These are phyloP conservation scores for Porites divaricata DNA, from an alignment of 92 coral and sea anemone genomes.

Conservation along the genomic window DNA sequence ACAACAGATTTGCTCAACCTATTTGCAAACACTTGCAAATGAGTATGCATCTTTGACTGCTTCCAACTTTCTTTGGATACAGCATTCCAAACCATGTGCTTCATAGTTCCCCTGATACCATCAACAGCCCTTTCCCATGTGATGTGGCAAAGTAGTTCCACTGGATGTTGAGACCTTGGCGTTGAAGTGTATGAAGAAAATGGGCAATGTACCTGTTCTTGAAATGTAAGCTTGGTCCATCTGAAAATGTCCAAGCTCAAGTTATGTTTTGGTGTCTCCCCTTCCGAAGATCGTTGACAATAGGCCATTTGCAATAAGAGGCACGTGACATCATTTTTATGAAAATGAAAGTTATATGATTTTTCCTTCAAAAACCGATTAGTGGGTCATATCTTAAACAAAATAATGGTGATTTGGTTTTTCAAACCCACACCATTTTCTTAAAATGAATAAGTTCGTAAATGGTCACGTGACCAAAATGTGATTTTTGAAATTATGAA, in stretches of 20 bases:
- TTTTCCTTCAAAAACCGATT: no score
- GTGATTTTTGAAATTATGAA: no score
- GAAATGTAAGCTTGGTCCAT: constrained; percentile 73
- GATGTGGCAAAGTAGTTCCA: constrained; percentile 76
- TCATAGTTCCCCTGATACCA: constrained; percentile 66
- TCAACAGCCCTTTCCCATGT: constrained; percentile 69
- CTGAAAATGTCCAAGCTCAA: constrained; percentile 55
- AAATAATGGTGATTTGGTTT: no score
- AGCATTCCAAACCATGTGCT: constrained; percentile 60
- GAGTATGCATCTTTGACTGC: constrained; percentile 53
- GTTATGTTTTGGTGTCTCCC: no score
- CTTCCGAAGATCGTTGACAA: constrained; percentile 20
- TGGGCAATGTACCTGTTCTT: constrained; percentile 60
- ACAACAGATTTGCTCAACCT: constrained; percentile 47
- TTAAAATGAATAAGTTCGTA: no score
- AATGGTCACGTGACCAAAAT: no score
- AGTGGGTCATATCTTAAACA: no score
- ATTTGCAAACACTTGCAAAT: constrained; percentile 56
- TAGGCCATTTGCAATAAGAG: no score
- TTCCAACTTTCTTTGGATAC: constrained; percentile 42
- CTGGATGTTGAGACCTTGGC: no score
- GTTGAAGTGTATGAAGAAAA: constrained; percentile 47
- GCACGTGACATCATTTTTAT: no score
- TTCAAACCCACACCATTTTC: no score
- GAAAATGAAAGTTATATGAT: no score